phyloP scores from a whole-genome alignment of 2,888 invertebrate genomes.

The Hymenopus coronatus region DNA sequence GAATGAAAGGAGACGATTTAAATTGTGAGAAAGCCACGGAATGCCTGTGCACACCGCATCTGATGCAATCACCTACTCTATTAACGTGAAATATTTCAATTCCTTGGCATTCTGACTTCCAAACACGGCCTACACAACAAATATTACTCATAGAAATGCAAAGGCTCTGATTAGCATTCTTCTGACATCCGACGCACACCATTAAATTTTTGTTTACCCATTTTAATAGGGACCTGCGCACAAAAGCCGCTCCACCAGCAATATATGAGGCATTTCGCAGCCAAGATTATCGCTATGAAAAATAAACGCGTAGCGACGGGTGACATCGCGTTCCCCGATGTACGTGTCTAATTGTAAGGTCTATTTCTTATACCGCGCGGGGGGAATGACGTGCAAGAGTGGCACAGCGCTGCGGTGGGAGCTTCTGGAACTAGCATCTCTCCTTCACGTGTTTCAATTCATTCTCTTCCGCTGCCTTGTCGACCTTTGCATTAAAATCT shows the following conservation, averaged over 20 bases:
- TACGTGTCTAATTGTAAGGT: background rate
- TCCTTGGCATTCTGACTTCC: background rate
- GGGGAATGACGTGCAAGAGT: background rate
- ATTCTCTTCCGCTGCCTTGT: too few species aligned
- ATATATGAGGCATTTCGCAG: background rate
- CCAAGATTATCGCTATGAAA: background rate
- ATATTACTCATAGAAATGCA: background rate
- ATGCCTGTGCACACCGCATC: background rate
- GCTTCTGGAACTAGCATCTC: too few species aligned
- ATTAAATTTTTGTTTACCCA: background rate
- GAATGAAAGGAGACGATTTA: background rate
- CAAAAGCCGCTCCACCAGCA: background rate
- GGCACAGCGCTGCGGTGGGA: background rate
- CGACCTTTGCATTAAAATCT: too few species aligned
- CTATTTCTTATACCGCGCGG: background rate
- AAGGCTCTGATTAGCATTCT: background rate
- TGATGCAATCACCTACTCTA: background rate
- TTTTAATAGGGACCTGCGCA: background rate
- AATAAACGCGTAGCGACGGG: background rate
- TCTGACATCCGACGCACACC: background rate
- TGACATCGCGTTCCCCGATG: background rate
- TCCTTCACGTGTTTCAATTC: too few species aligned
- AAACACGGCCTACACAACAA: background rate
- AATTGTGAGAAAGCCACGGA: background rate
- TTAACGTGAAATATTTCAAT: background rate